phyloP scores from a whole-genome alignment of 1,140 invertebrate genomes.

The Lasaia peninsularis region DNA sequence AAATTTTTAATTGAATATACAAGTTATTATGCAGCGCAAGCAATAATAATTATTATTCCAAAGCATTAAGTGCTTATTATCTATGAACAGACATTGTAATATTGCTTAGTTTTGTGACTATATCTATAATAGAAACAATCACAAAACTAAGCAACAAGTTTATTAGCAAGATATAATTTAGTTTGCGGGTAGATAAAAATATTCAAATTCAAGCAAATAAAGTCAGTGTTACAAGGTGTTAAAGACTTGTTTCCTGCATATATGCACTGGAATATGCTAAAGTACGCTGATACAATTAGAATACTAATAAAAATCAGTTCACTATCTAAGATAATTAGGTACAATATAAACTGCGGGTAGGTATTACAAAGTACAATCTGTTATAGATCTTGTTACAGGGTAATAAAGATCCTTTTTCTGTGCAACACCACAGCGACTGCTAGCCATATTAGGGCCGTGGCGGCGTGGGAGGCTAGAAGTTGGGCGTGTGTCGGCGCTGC shows the following conservation, averaged over 20 bases:
- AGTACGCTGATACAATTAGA: background rate
- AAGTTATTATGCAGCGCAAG: too few species aligned
- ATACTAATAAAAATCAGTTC: background rate
- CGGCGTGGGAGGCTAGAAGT: constrained; percentile 83
- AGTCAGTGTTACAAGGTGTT: background rate
- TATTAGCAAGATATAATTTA: too few species aligned
- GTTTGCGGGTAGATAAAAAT: background rate
- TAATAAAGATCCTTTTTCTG: constrained; percentile 84
- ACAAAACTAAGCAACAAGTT: too few species aligned
- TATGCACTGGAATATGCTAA: background rate
- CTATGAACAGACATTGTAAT: too few species aligned
- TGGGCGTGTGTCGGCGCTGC: constrained; percentile 82
- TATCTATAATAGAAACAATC: too few species aligned
- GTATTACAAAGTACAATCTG: background rate
- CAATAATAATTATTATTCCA: too few species aligned
- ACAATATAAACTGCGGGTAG: background rate
- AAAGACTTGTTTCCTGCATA: background rate
- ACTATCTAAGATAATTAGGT: background rate
- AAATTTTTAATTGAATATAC: too few species aligned
- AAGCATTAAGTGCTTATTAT: too few species aligned
- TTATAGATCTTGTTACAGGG: constrained; percentile 68
- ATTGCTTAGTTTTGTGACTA: too few species aligned
- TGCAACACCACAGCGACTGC: constrained; percentile 85
- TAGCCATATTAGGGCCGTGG: constrained; percentile 86
- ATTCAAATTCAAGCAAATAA: background rate